phyloP scores from a whole-genome alignment of 2,113 vertebrate genomes.

The Thunnus maccoyii region DNA sequence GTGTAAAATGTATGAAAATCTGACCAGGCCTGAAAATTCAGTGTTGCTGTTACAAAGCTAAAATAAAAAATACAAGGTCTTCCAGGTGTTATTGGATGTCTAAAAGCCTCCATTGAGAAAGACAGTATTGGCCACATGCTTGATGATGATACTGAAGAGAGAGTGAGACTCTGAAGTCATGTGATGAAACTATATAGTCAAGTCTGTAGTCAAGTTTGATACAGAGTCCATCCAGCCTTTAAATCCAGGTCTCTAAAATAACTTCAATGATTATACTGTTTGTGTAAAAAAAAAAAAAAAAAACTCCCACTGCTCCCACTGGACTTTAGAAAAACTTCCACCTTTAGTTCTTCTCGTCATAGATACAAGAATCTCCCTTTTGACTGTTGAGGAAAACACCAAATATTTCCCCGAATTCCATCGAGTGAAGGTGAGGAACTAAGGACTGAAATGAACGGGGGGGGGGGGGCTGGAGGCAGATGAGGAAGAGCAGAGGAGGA shows the following conservation, averaged over 20 bases:
- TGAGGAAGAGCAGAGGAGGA: neutral
- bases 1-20: neutral
- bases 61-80: neutral
- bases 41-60: neutral
- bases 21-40: neutral
- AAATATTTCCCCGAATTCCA: slow-evolving; percentile 54
- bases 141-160: neutral
- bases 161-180: neutral
- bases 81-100: too few species aligned
- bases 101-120: too few species aligned
- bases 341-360: neutral
- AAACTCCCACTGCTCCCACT: neutral
- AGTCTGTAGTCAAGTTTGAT: neutral
- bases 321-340: neutral
- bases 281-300: neutral
- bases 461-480: neutral
- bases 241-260: neutral
- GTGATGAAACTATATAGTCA: neutral
- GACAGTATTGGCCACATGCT: neutral
- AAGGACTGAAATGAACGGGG: slow-evolving; percentile 18
- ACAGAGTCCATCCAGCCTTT: neutral
- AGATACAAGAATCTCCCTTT: neutral
- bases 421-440: slow-evolving; percentile 35
- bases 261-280: neutral
- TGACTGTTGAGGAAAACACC: slow-evolving; percentile 3